phyloP scores from a whole-genome alignment of 1,140 invertebrate genomes.

The Manduca sexta region DNA sequence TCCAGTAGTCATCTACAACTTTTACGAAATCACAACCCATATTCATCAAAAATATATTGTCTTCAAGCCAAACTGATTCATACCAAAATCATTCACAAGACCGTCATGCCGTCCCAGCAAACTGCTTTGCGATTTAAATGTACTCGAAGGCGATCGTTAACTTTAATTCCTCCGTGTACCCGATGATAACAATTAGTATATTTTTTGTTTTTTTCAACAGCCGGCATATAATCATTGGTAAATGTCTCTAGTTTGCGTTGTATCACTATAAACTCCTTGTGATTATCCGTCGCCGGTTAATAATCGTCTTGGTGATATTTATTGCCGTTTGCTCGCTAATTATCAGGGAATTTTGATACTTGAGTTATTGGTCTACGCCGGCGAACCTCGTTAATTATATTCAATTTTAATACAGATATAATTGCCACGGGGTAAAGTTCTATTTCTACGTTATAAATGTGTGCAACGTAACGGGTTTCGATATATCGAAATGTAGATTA shows the following conservation, averaged over 20 bases:
- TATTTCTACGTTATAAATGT: slow-evolving; percentile 1
- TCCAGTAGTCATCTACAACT: no score
- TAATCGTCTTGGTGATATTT: slow-evolving; percentile 64
- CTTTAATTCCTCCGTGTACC: neutral
- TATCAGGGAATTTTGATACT: slow-evolving; percentile 69
- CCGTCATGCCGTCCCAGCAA: no score
- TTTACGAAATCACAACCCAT: no score
- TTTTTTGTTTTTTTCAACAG: neutral
- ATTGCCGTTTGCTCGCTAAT: slow-evolving; percentile 55
- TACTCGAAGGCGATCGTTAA: no score
- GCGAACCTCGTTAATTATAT: slow-evolving; percentile 23
- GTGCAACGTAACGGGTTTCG: neutral
- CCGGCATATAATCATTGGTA: neutral
- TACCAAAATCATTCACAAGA: no score
- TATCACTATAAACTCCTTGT: slow-evolving; percentile 41
- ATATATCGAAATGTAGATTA: neutral
- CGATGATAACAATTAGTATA: neutral
- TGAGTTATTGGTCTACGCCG: slow-evolving; percentile 49
- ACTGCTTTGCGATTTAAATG: no score
- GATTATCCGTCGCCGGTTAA: slow-evolving; percentile 58
- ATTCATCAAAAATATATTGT: no score
- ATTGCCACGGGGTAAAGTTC: slow-evolving; percentile 6
- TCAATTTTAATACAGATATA: slow-evolving; percentile 27
- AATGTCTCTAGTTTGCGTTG: slow-evolving; percentile 33
- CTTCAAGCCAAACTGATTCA: no score